Evolutionary conservation across 2,888 invertebrate species (phyloP), one percentile per base, ranked within the genome.

Genomic region (Thalpophila matura): DNA sequence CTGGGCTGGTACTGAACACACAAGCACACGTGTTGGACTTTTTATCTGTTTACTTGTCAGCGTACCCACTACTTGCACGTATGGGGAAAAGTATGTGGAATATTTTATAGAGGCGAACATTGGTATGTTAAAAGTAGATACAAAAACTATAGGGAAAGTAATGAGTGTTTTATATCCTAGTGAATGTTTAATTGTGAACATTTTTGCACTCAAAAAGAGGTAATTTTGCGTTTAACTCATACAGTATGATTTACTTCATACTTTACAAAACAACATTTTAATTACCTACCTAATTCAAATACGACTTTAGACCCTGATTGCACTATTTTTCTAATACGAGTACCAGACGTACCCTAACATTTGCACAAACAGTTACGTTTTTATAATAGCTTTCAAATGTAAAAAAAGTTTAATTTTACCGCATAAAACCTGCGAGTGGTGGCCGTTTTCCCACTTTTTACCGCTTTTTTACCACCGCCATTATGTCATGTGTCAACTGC

Each of bases 401-500:
- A 40, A 43, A 72, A 66, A 66, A 50, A 31, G 35, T 56, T 54
- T 50, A 71, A 73, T 57, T 70, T 65, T 59, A 61, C 65, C 27
- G 69, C 71, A 70, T 69, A 74, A 56, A 73, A 59, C 54, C 45
- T 43, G 64, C 72, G 59, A 83, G 70, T 79, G 57, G 76, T 74
- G 58, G 63, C 66, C 61, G 50, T 51, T 75, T 70, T 65, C 66
- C 69, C 57, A 43, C 43, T 58, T 60, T 74, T 71, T 55, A 58
- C 73, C 58, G 73, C 53, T 56, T 74, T 81, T 83, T 80, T 74
- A 78, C 66, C 59, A 65, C 72, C 74, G 77, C 80, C 81, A 79
- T 86, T 84, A 80, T 84, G 83, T 83, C 84, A 86, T 85, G 83
- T 85, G 87, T 87, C 87, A 88, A 87, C 84, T 86, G 82, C 85